A percentile compares a stretch with the other conserved stretches of the same genome.
Conservation (phyloP, 2,113 vertebrate genomes). For the Azemiops feae region DNA sequence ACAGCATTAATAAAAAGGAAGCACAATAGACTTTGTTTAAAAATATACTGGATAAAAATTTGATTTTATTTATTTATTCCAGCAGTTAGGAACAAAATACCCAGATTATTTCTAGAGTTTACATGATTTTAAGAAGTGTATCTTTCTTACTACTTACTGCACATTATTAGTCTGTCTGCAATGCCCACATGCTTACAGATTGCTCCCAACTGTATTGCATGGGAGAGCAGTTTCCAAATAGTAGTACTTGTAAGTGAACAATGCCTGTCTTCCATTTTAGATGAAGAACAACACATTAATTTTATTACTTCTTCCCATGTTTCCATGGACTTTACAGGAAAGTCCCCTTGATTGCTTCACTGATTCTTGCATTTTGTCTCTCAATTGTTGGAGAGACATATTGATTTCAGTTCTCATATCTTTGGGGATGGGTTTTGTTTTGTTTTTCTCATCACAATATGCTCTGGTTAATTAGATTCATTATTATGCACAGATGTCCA, state of each 20-base stretch:
- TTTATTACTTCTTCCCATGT: not conserved
- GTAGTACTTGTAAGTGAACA: not conserved
- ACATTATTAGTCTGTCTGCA: not conserved
- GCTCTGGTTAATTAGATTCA: conserved; percentile 20
- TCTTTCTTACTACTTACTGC: not conserved
- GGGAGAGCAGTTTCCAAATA: not conserved
- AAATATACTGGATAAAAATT: not conserved
- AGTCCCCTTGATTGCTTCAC: not conserved
- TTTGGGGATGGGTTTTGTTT: not conserved
- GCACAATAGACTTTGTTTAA: not conserved
- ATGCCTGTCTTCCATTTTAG: not conserved
- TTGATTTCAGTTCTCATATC: not conserved
- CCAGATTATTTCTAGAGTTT: not conserved
- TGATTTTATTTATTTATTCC: not conserved
- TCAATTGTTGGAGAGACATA: not conserved
- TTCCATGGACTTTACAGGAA: not conserved
- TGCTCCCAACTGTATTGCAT: not conserved
- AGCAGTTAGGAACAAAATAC: not conserved
- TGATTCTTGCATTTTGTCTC: not conserved
- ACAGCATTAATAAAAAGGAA: not conserved
- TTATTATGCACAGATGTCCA: conserved; percentile 36
- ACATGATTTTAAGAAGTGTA: not conserved
- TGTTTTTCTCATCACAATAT: not conserved
- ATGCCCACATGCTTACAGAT: not conserved
- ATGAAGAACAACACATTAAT: not conserved